Evolutionary conservation across 2,113 vertebrate genomes (phyloP).

Genomic region (Callopanchax toddi): DNA sequence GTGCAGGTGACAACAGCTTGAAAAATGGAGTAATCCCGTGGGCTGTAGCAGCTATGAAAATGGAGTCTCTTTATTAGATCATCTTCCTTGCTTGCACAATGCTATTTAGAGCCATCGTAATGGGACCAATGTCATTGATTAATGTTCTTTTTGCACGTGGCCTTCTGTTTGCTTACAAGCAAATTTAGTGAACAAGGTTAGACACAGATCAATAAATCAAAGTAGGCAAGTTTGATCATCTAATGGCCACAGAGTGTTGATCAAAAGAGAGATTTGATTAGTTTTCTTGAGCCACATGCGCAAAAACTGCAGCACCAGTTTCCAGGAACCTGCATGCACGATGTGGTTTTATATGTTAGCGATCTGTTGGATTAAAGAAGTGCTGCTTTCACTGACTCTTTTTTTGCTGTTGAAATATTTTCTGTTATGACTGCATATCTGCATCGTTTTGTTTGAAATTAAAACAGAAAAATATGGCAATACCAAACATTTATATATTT

Average conservation of each 20-base stretch:
- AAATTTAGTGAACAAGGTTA: constrained; percentile 28
- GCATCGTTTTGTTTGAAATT: background rate
- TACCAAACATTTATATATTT: too few relatives aligned
- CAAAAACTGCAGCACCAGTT: background rate
- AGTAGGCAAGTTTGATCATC: constrained; percentile 31
- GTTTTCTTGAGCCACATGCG: background rate
- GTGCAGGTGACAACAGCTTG: constrained; percentile 53
- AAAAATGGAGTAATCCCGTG: constrained; percentile 54
- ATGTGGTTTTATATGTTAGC: background rate
- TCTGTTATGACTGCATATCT: background rate
- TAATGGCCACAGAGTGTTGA: constrained; percentile 20
- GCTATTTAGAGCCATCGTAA: constrained; percentile 52
- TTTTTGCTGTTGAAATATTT: background rate
- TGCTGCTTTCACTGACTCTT: background rate
- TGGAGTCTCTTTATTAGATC: constrained; percentile 56
- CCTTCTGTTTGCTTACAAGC: constrained; percentile 14
- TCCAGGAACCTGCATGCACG: background rate
- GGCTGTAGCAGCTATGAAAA: constrained; percentile 35
- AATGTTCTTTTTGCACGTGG: constrained; percentile 31
- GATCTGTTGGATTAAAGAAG: background rate
- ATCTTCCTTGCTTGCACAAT: constrained; percentile 38
- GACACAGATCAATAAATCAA: constrained; percentile 42
- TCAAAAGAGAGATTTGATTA: background rate
- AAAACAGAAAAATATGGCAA: background rate
- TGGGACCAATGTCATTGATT: constrained; percentile 40